Conservation (phyloP, 2,113 vertebrate genomes). For the Pomatorhinus ruficollis region DNA sequence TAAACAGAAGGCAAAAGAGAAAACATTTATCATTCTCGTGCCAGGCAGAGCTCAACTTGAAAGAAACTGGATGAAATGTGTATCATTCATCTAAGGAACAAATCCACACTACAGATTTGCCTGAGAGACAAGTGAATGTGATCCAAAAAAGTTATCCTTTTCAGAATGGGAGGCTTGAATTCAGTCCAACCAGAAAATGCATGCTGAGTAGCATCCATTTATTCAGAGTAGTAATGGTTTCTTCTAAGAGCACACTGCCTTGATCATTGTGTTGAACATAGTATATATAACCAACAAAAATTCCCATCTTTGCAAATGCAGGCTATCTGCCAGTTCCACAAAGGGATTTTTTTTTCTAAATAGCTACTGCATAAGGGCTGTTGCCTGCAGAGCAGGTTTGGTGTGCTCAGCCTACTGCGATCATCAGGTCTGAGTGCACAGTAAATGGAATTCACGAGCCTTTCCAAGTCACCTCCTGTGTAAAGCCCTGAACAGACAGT, state of each 20-base stretch:
- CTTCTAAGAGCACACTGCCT: neutral
- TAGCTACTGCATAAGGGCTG: neutral
- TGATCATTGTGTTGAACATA: neutral
- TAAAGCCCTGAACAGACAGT: slow-evolving; percentile 47
- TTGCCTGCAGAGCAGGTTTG: slow-evolving; percentile 48
- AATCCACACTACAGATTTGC: slow-evolving; percentile 2
- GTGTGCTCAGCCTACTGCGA: slow-evolving; percentile 2
- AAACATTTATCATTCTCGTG: slow-evolving; percentile 1
- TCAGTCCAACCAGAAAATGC: slow-evolving; percentile 28
- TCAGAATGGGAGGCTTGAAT: slow-evolving; percentile 47
- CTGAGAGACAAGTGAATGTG: slow-evolving; percentile 22
- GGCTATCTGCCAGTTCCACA: slow-evolving; percentile 38
- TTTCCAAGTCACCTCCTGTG: slow-evolving; percentile 63
- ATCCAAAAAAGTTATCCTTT: slow-evolving; percentile 38
- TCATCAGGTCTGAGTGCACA: slow-evolving; percentile 46
- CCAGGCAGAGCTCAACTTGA: slow-evolving; percentile 14
- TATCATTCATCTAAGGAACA: slow-evolving; percentile 35
- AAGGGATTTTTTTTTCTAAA: neutral
- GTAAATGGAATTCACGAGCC: slow-evolving; percentile 61
- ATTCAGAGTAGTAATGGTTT: neutral
- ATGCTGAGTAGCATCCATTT: slow-evolving; percentile 25
- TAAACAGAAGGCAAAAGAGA: slow-evolving; percentile 20
- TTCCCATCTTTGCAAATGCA: neutral
- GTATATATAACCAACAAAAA: neutral
- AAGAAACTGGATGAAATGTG: slow-evolving; percentile 23